Conservation (phyloP, 1,140 invertebrate genomes). For the Drosophila santomea region DNA sequence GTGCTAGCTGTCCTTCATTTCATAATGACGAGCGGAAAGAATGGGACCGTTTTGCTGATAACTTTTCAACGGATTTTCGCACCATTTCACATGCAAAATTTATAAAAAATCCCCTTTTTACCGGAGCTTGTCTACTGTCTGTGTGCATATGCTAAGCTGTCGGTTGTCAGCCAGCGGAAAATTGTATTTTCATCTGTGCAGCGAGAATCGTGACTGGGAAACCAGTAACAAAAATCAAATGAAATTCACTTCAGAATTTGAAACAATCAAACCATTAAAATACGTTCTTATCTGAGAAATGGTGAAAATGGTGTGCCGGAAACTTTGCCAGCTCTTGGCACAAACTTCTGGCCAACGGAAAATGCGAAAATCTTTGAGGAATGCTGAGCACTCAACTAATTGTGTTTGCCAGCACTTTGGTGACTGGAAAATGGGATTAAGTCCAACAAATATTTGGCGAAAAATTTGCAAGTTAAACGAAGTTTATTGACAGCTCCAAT, state of each 20-base stretch:
- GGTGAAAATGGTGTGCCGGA: constrained; percentile 10
- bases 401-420: constrained; percentile 55
- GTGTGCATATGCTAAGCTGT: constrained; percentile 45
- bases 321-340: constrained; percentile 22
- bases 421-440: constrained; percentile 42
- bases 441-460: constrained; percentile 35
- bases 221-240: constrained; percentile 17
- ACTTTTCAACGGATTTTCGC: constrained; percentile 47
- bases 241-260: constrained; percentile 30
- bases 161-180: constrained; percentile 34
- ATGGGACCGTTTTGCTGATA: constrained; percentile 40
- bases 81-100: constrained; percentile 44
- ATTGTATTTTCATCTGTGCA: constrained; percentile 34
- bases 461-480: constrained; percentile 26
- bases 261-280: constrained; percentile 48
- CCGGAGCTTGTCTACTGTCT: constrained; percentile 2
- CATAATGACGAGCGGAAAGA: constrained; percentile 19
- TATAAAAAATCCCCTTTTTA: constrained; percentile 15
- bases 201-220: constrained; percentile 19
- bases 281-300: constrained; percentile 26
- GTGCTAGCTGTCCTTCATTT: constrained; percentile 4
- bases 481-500: constrained; percentile 35
- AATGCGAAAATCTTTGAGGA: constrained; percentile 16
- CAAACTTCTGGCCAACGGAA: constrained; percentile 9
- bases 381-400: constrained; percentile 50